Evolutionary conservation across 92 coral and sea anemone species (phyloP).

Genomic region (Palythoa grandiflora): DNA sequence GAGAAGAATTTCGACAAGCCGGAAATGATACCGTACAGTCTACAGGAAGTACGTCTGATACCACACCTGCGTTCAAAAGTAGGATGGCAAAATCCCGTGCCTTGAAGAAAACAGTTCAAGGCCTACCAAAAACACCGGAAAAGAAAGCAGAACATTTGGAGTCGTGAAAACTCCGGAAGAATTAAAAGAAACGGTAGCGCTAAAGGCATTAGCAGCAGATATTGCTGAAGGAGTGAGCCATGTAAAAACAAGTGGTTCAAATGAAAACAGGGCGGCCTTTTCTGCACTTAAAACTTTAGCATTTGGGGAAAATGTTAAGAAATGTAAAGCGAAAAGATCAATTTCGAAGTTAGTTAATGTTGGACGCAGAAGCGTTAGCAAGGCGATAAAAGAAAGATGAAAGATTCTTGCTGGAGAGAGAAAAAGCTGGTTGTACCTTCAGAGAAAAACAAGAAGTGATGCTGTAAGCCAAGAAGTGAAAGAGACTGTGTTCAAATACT

Average conservation of each 20-base stretch:
- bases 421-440: constrained; percentile 43
- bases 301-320: constrained; percentile 34
- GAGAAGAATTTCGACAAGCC: constrained; percentile 7
- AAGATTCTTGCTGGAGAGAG: constrained; percentile 53
- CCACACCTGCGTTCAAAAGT: constrained; percentile 46
- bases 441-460: constrained; percentile 41
- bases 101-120: constrained; percentile 23
- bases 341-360: constrained; percentile 8
- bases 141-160: constrained; percentile 25
- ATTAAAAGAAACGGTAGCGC: constrained; percentile 34
- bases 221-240: constrained; percentile 34
- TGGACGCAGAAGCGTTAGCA: constrained; percentile 6
- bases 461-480: constrained; percentile 36
- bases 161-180: constrained; percentile 39
- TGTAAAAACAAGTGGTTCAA: constrained; percentile 49
- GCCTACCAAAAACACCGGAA: constrained; percentile 16
- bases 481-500: constrained; percentile 19
- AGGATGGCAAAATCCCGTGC: constrained; percentile 25
- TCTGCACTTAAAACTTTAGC: constrained; percentile 45
- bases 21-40: constrained; percentile 38
- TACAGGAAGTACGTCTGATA: constrained; percentile 32
- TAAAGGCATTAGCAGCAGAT: constrained; percentile 46
- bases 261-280: constrained; percentile 48
- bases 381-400: constrained; percentile 24
- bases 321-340: constrained; percentile 13